Percentiles rank a stretch among this genome's conserved stretches.
Evolutionary conservation across 37 sponge, comb jelly and placozoan species (phyloP).

Genomic region (Spongilla lacustris): DNA sequence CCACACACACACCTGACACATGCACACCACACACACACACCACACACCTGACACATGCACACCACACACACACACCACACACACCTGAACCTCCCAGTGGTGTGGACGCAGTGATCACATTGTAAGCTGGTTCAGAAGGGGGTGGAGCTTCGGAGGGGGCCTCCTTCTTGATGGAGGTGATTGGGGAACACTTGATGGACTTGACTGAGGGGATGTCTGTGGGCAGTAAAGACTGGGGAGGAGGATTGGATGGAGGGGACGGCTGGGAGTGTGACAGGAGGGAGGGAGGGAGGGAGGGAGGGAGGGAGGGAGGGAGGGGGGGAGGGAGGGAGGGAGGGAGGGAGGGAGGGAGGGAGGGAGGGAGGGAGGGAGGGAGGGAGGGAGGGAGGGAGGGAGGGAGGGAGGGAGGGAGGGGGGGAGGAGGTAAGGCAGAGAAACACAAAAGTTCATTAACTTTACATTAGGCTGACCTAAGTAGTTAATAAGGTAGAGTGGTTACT

Average conservation of each 20-base stretch:
- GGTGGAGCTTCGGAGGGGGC: background rate
- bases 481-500: no score
- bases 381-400: no score
- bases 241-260: background rate
- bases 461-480: no score
- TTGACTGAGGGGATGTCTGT: background rate
- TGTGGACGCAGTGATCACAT: background rate
- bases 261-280: background rate
- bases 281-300: background rate
- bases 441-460: no score
- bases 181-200: background rate
- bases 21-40: background rate
- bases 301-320: background rate
- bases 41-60: no score
- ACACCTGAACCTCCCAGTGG: background rate
- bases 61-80: background rate
- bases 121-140: background rate
- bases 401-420: no score
- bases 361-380: no score
- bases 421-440: background rate
- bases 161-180: background rate
- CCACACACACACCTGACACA: no score
- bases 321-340: background rate
- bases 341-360: no score
- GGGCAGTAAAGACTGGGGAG: constrained; percentile 1